These are phyloP conservation scores for Myxocyprinus asiaticus DNA, from an alignment of 2,113 vertebrate species.

Conservation along the genomic window DNA sequence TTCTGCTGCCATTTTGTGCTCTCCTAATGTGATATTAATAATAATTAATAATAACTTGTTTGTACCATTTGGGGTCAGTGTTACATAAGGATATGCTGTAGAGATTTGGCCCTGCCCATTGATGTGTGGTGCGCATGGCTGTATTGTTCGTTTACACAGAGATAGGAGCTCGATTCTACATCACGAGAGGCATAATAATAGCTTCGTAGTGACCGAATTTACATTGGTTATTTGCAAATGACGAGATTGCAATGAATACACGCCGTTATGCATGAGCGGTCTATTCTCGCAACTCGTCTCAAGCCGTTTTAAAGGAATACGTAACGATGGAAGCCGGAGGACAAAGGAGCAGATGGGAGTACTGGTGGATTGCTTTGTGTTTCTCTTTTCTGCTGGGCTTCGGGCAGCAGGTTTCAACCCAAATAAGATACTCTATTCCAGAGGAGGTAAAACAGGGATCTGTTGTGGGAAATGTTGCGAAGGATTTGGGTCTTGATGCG, in stretches of 20 bases:
- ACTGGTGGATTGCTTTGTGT: conserved; percentile 15
- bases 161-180: neutral
- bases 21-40: too few relatives aligned
- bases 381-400: conserved; percentile 6
- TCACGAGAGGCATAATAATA: neutral
- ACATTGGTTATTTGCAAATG: neutral
- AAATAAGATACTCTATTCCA: conserved; percentile 53
- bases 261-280: neutral
- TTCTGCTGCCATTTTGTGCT: neutral
- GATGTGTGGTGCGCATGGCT: conserved; percentile 14
- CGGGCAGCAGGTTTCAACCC: conserved; percentile 6
- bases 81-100: conserved; percentile 6
- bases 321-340: neutral
- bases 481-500: conserved; percentile 61
- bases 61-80: conserved; percentile 48
- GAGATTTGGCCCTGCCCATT: conserved; percentile 26
- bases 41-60: neutral
- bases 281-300: neutral
- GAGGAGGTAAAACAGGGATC: conserved; percentile 65
- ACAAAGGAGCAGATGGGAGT: conserved; percentile 17
- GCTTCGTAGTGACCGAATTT: neutral
- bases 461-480: conserved; percentile 62
- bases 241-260: neutral
- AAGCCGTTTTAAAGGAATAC: neutral
- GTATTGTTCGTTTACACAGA: neutral